Evolutionary conservation across 1,140 invertebrate species (phyloP), one percentile per base, ranked within the genome.

Genomic region (Coptotermes formosanus): DNA sequence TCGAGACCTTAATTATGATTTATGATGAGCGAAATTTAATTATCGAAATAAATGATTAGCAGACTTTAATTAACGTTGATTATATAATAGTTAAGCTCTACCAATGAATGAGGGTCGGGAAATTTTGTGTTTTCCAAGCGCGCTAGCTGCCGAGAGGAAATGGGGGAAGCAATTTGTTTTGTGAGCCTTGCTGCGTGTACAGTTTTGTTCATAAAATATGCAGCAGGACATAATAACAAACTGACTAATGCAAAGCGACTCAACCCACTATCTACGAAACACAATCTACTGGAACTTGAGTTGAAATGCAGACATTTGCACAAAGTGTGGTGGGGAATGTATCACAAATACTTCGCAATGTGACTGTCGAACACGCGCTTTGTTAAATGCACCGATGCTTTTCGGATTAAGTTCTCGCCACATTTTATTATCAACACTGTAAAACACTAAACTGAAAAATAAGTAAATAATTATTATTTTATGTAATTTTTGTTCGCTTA

Each of bases 1-100:
- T 75, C 55, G 59, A 38, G 84, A 32, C 82, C 38, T 87, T 88
- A 88, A 88, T 88, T 87, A 86, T 87, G 87, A 88, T 88, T 82
- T 85, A 88, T 85, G 84, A 85, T 75, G 86, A 82, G 82, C n/a
- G 87, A 48, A 88, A 88, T 88, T 88, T 85, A 86, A 87, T 88
- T 88, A 88, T n/a, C 30, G 85, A 87, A 87, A 87, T 88, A 88
- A 88, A 88, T 88, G 87, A 88, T 88, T 88, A 88, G 86, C 86
- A 86, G 87, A 87, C 87, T 87, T 88, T 88, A 88, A 88, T 88
- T 88, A 88, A 85, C 85, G 87, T 85, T 87, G 86, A 88, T 88
- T 88, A 87, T 85, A 45, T 85, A 43, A 85, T 81, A 59, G 85
- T 32, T 55, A 48, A 38, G 52, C 75, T 64, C 64, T 45, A 30